These are phyloP conservation scores for Rhyacophila brunnea DNA, from an alignment of 1,140 invertebrate species.

Conservation along the genomic window DNA sequence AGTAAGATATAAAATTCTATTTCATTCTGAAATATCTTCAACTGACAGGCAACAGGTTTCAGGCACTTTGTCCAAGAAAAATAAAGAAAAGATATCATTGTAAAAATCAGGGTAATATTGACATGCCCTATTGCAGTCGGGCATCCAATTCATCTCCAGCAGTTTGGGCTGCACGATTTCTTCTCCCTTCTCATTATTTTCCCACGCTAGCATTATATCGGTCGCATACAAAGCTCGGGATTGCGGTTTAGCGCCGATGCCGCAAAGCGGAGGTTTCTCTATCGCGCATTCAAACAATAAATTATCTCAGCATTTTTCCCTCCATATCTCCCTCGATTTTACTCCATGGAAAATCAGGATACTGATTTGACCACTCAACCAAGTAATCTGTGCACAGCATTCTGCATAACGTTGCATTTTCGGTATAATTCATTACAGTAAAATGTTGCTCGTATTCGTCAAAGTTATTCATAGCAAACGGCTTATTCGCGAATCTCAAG, in stretches of 20 bases:
- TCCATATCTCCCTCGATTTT: constrained; percentile 69
- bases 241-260: constrained; percentile 73
- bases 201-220: constrained; percentile 84
- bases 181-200: constrained; percentile 38
- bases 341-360: constrained; percentile 62
- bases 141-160: constrained; percentile 86
- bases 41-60: too few relatives aligned
- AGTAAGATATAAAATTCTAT: too few relatives aligned
- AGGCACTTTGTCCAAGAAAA: constrained; percentile 71
- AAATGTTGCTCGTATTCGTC: constrained; percentile 90
- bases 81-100: constrained; percentile 79
- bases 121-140: constrained; percentile 86
- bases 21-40: too few relatives aligned
- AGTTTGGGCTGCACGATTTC: constrained; percentile 71
- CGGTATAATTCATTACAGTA: constrained; percentile 89
- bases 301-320: constrained; percentile 75
- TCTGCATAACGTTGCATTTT: constrained; percentile 60
- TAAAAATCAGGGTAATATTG: too few relatives aligned
- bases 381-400: constrained; percentile 81
- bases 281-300: constrained; percentile 71
- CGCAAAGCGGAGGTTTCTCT: constrained; percentile 65
- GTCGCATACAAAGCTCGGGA: constrained; percentile 86
- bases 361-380: constrained; percentile 70
- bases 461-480: constrained; percentile 75
- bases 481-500: constrained; percentile 83